Percentiles rank a stretch among this genome's conserved stretches.
Evolutionary conservation across 2,888 invertebrate genomes (phyloP).

Genomic region (Cosmopolites sordidus): DNA sequence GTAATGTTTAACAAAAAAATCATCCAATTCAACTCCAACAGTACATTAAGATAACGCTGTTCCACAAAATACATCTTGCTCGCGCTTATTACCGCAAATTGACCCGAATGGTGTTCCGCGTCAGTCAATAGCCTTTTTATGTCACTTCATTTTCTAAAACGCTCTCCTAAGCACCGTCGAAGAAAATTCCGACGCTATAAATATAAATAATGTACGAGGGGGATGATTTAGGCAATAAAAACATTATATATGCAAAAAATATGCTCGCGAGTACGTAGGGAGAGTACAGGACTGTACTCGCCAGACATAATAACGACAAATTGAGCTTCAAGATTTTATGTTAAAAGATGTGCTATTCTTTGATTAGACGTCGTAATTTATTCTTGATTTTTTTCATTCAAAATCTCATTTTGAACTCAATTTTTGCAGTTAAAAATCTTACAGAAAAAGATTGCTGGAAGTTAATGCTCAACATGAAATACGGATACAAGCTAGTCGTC

Average conservation of each 20-base stretch:
- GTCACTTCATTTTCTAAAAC: slow-evolving; percentile 23
- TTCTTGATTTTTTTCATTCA: no score
- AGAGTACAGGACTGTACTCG: not conserved
- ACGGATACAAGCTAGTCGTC: no score
- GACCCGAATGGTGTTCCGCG: slow-evolving; percentile 15
- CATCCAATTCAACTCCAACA: no score
- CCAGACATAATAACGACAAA: no score
- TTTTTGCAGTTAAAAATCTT: no score
- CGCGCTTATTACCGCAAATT: slow-evolving; percentile 22
- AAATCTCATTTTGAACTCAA: no score
- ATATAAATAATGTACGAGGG: slow-evolving; percentile 34
- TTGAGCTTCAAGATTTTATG: no score
- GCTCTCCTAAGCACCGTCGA: slow-evolving; percentile 27
- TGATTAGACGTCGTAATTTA: no score
- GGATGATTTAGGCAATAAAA: slow-evolving; percentile 36
- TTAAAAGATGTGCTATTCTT: no score
- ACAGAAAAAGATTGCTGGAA: no score
- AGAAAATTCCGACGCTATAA: slow-evolving; percentile 34
- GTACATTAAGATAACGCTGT: not conserved
- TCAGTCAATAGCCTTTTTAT: slow-evolving; percentile 22
- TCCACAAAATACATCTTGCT: not conserved
- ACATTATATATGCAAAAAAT: slow-evolving; percentile 40
- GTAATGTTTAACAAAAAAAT: no score
- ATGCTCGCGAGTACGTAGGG: slow-evolving; percentile 28
- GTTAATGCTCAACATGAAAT: no score